These are phyloP conservation scores for Antheraea yamamai DNA, from an alignment of 2,888 invertebrate species.

Conservation along the genomic window DNA sequence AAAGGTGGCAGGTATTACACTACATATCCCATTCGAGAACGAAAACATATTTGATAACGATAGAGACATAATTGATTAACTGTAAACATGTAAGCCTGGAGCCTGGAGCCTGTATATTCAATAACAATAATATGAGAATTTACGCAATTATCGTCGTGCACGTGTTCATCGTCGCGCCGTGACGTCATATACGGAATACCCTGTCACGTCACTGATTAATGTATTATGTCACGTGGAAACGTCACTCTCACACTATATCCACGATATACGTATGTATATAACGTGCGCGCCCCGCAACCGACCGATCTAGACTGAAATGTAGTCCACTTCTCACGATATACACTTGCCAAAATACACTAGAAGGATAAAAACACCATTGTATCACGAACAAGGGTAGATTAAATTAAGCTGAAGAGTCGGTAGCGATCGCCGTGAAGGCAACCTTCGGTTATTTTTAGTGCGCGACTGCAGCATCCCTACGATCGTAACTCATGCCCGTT, in stretches of 20 bases:
- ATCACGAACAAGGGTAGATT: constrained; percentile 61
- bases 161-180: background rate
- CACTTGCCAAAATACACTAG: constrained; percentile 59
- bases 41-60: background rate
- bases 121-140: background rate
- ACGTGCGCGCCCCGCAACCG: constrained; percentile 65
- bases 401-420: constrained; percentile 48
- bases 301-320: constrained; percentile 70
- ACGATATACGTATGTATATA: constrained; percentile 30
- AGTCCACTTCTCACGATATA: constrained; percentile 54
- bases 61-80: background rate
- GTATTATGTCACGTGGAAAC: constrained; percentile 7
- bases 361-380: constrained; percentile 62
- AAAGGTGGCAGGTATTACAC: no score
- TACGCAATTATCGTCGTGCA: background rate
- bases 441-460: constrained; percentile 28
- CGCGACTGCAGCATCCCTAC: constrained; percentile 2
- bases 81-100: background rate
- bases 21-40: no score
- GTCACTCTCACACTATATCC: constrained; percentile 11
- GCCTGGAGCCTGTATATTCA: no score
- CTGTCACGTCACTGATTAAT: constrained; percentile 10
- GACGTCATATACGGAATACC: background rate
- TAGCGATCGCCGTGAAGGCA: constrained; percentile 45
- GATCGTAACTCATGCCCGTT: constrained; percentile 14